A percentile compares a stretch with the other conserved stretches of the same genome.
These are phyloP conservation scores for Orthosia cruda DNA, from an alignment of 2,888 invertebrate species.

Conservation along the genomic window DNA sequence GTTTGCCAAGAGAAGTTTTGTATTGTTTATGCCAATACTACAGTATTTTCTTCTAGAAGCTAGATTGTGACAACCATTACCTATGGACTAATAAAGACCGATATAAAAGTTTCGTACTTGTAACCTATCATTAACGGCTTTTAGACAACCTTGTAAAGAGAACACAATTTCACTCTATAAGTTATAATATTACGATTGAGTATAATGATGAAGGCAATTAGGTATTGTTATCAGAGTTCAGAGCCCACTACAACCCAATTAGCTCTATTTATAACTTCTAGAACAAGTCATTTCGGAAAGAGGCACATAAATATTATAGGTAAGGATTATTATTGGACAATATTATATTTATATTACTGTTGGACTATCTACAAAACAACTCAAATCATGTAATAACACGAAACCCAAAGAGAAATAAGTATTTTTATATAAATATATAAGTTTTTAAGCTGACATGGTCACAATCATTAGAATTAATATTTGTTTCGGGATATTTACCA, in stretches of 20 bases:
- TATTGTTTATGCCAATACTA: neutral
- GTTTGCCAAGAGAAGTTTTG: neutral
- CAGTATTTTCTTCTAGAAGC: neutral
- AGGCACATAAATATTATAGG: neutral
- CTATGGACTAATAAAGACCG: neutral
- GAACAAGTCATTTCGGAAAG: neutral
- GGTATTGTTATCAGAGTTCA: neutral
- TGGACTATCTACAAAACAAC: neutral
- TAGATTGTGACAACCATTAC: neutral
- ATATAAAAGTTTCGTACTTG: neutral
- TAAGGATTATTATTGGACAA: neutral
- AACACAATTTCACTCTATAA: neutral
- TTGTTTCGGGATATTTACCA: too few species aligned
- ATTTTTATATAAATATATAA: constrained; percentile 42
- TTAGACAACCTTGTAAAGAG: neutral
- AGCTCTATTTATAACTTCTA: neutral
- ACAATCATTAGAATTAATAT: too few species aligned
- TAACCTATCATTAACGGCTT: neutral
- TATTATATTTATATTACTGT: neutral
- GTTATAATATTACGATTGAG: neutral
- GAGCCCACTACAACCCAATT: neutral
- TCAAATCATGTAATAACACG: constrained; percentile 28
- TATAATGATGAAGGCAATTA: neutral
- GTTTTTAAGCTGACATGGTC: too few species aligned
- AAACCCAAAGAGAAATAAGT: constrained; percentile 14